A percentile compares a stretch with the other conserved stretches of the same genome.
Conservation (phyloP, 2,113 vertebrate genomes). For the Anas platyrhynchos region DNA sequence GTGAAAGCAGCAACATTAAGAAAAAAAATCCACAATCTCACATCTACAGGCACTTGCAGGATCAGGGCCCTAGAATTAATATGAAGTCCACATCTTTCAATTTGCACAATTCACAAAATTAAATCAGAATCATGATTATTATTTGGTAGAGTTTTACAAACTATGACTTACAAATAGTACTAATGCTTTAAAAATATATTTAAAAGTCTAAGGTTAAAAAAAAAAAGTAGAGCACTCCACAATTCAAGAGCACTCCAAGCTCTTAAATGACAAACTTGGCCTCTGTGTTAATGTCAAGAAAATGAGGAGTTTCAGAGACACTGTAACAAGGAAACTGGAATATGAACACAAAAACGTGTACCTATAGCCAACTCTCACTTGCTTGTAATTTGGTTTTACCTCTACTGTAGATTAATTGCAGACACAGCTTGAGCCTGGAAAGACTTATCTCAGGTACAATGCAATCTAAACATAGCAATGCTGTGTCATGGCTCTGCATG, state of each 20-base stretch:
- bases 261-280: not conserved
- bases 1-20: not conserved
- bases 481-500: not conserved
- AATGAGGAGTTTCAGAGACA: not conserved
- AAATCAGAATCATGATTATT: not conserved
- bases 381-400: not conserved
- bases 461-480: constrained; percentile 2
- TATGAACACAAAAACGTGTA: not conserved
- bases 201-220: not conserved
- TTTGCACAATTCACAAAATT: not conserved
- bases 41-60: not conserved
- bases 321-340: not conserved
- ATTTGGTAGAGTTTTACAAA: not conserved
- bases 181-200: not conserved
- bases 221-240: not conserved
- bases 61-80: not conserved
- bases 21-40: not conserved
- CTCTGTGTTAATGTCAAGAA: not conserved
- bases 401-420: constrained; percentile 12
- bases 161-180: not conserved
- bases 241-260: not conserved
- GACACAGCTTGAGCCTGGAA: constrained; percentile 1
- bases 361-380: not conserved
- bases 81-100: not conserved
- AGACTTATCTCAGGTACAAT: not conserved